Percentiles rank a stretch among this genome's conserved stretches.
phyloP scores from a whole-genome alignment of 2,888 invertebrate genomes.

The Galerucella calmariensis region DNA sequence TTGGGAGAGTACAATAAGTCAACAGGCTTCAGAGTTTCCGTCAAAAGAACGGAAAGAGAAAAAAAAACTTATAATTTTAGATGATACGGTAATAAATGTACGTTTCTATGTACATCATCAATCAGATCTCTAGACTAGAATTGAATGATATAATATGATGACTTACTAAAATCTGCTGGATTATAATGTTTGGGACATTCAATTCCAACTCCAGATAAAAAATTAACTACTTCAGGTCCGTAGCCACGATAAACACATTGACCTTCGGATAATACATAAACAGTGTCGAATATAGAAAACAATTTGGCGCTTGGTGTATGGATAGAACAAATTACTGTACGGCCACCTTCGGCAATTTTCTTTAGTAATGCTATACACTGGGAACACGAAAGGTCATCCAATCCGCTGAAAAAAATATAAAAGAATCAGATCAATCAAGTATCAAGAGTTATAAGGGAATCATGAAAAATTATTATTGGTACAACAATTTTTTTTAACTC shows the following conservation, averaged over 20 bases:
- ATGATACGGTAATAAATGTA: too few relatives aligned
- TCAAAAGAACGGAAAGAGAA: too few relatives aligned
- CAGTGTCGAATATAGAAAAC: constrained; percentile 91
- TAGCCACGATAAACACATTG: constrained; percentile 91
- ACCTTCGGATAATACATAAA: constrained; percentile 89
- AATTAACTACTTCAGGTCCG: constrained; percentile 82
- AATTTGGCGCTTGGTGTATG: constrained; percentile 96
- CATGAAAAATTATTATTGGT: too few relatives aligned
- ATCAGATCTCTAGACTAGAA: too few relatives aligned
- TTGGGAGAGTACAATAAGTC: too few relatives aligned
- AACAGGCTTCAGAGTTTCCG: too few relatives aligned
- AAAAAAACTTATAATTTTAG: too few relatives aligned
- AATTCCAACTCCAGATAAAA: constrained; percentile 79
- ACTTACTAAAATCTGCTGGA: constrained; percentile 94
- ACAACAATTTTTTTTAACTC: too few relatives aligned
- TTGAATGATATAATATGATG: background rate
- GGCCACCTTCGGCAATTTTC: constrained; percentile 83
- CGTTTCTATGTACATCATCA: too few relatives aligned
- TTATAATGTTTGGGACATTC: constrained; percentile 93
- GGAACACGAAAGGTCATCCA: constrained; percentile 90
- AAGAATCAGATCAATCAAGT: too few relatives aligned
- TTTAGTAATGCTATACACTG: constrained; percentile 90
- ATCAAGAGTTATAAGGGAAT: too few relatives aligned
- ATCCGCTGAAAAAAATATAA: constrained; percentile 72
- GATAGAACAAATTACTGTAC: constrained; percentile 93